A percentile compares a stretch with the other conserved stretches of the same genome.
phyloP scores from a whole-genome alignment of 2,797 vertebrate species.

The Squalus acanthias region DNA sequence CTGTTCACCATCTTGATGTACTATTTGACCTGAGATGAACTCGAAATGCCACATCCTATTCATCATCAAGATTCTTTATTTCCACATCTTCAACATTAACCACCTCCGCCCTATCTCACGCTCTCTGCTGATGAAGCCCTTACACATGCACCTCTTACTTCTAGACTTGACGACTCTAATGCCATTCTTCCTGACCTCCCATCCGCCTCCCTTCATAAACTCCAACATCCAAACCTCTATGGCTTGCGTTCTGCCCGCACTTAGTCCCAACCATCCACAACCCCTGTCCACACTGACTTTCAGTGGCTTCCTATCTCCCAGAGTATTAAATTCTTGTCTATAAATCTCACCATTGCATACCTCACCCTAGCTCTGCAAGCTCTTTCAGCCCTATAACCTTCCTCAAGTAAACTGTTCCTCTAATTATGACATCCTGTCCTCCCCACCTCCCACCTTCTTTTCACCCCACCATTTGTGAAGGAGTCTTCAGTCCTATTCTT shows the following conservation, averaged over 20 bases:
- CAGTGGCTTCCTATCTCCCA: too few species aligned
- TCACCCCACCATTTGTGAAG: too few species aligned
- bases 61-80: background rate
- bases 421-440: too few species aligned
- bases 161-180: background rate
- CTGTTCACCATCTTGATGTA: background rate
- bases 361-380: too few species aligned
- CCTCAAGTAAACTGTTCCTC: too few species aligned
- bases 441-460: too few species aligned
- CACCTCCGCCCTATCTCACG: background rate
- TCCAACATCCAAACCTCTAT: background rate
- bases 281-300: background rate
- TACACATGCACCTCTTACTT: background rate
- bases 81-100: background rate
- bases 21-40: background rate
- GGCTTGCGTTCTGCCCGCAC: background rate
- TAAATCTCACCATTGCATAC: too few species aligned
- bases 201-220: background rate
- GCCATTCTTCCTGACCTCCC: background rate
- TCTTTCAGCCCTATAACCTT: too few species aligned
- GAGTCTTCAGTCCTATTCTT: too few species aligned
- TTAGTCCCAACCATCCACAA: background rate
- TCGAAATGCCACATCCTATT: background rate
- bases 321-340: too few species aligned
- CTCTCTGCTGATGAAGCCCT: background rate